Evolutionary conservation across 2,888 invertebrate species (phyloP), one percentile per base, ranked within the genome.

Genomic region (Cosmorhoe ocellata): DNA sequence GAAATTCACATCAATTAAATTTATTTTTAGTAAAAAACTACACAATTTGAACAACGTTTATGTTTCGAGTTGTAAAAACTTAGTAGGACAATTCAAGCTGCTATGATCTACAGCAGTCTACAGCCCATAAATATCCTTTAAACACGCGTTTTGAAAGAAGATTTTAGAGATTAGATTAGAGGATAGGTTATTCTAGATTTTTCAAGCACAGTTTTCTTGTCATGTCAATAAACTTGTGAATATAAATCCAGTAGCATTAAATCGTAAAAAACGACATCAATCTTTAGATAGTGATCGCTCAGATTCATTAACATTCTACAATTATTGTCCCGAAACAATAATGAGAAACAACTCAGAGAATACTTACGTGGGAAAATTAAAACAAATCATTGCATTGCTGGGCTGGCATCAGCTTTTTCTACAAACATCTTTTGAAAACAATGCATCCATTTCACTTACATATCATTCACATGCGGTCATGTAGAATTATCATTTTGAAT

Each of bases 311-410:
- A 67, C 74, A 68, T 70, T 65, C 64, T 69, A 71, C 79, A 77
- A 82, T 84, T 79, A 82, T 73, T 48, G 67, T 58, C 61, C 67
- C 60, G 49, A 62, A 63, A 86, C 85, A 87, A 87, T 86, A 67
- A 81, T 86, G 86, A 69, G 86, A 86, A 83, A 34, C 38, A 74
- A 63, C 64, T 67, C 64, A 66, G 41, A 76, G 76, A 81, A 79
- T 73, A 66, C 62, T 63, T 62, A 52, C 74, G 81, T 74, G 79
- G 76, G 83, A 83, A 78, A 71, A 64, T 69, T 68, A 66, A 69
- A 67, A 76, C 69, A 77, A 81, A 80, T 78, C 66, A 73, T 74
- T 77, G 79, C 81, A 80, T 41, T 53, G 44, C 28, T 43, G 37
- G 40, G 47, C 43, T 36, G 46, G 42, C 26, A 38, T 30, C 34